Evolutionary conservation across 2,888 invertebrate genomes (phyloP).

Genomic region (Scaptomyza cyrtandrae): DNA sequence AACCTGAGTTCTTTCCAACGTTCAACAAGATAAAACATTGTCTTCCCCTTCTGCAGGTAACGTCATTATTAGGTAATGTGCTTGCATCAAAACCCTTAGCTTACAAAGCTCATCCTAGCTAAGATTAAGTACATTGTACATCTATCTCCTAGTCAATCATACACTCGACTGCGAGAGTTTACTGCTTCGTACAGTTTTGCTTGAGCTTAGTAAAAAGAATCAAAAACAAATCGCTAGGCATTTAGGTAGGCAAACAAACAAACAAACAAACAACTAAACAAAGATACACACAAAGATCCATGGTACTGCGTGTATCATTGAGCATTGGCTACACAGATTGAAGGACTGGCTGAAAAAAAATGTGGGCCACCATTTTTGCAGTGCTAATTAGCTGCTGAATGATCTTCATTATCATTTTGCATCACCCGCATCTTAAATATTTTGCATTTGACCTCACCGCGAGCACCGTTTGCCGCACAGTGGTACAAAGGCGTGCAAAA

Average conservation of each 20-base stretch:
- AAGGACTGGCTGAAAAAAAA: constrained; percentile 39
- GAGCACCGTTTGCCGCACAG: constrained; percentile 46
- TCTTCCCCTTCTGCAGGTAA: too few species aligned
- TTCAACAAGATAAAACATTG: too few species aligned
- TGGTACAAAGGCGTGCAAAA: constrained; percentile 33
- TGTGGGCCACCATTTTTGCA: constrained; percentile 50
- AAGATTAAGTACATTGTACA: too few species aligned
- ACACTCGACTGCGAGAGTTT: too few species aligned
- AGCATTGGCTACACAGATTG: constrained; percentile 12
- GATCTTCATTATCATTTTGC: background rate
- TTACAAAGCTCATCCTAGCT: too few species aligned
- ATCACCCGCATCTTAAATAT: constrained; percentile 59
- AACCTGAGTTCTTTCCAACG: too few species aligned
- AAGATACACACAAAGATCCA: background rate
- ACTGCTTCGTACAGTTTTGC: background rate
- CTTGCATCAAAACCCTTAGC: too few species aligned
- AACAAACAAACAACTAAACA: background rate
- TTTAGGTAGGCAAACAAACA: too few species aligned
- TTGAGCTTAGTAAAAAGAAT: background rate
- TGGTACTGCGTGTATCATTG: constrained; percentile 4
- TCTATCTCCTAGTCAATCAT: too few species aligned
- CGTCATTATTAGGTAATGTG: too few species aligned
- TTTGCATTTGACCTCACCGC: constrained; percentile 69
- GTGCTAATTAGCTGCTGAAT: constrained; percentile 46
- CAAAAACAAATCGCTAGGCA: background rate